These are phyloP conservation scores for Henicopernis longicauda DNA, from an alignment of 2,113 vertebrate species.

Conservation along the genomic window DNA sequence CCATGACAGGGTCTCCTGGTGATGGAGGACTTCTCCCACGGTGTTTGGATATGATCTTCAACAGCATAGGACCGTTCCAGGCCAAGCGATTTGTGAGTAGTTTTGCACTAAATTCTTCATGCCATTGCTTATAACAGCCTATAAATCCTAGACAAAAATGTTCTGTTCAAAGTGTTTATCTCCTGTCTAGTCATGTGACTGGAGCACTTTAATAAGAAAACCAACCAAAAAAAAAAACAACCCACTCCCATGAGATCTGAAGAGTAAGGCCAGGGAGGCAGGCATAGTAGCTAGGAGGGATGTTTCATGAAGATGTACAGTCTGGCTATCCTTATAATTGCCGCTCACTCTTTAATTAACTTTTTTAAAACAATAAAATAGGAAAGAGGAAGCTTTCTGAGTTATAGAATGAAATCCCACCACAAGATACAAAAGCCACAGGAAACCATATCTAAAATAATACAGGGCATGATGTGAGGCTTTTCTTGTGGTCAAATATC, in stretches of 20 bases:
- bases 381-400: not conserved
- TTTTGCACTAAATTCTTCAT: not conserved
- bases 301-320: rapidly evolving
- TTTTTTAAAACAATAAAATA: not conserved
- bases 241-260: not conserved
- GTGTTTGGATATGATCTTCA: conserved; percentile 93
- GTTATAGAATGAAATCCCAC: not conserved
- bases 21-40: conserved; percentile 91
- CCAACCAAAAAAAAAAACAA: not conserved
- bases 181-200: rapidly evolving
- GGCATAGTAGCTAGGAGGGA: not conserved
- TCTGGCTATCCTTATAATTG: not conserved
- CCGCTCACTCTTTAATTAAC: not conserved
- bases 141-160: not conserved
- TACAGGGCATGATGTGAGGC: rapidly evolving
- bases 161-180: not conserved
- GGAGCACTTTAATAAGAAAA: not conserved
- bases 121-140: not conserved
- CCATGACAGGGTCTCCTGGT: conserved; percentile 93
- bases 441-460: not conserved
- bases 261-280: not conserved
- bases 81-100: conserved; percentile 89
- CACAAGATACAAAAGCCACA: not conserved
- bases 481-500: not conserved
- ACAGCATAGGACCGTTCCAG: conserved; percentile 88